Base-by-base conservation (phyloP, 2,888 invertebrate genomes). In the Alviniconcha strummeri region DNA sequence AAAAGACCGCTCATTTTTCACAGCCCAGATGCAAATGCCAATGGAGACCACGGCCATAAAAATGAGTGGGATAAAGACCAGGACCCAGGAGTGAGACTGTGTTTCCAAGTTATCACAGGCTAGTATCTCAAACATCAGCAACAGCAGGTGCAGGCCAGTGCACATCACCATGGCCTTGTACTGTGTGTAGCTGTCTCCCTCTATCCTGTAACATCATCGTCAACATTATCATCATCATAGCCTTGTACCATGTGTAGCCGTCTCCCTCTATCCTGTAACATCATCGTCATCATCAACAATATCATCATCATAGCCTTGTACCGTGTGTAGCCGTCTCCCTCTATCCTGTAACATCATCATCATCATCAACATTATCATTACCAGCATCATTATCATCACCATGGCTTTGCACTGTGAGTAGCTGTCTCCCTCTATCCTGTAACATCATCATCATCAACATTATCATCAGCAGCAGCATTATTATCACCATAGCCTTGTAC, bases 141-240 rank as follows among this genome's bases (percentile, higher is more conserved):
- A 95, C 89, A 99, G 97, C 86, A 99, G 95, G 94, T 99, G 99
- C 91, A 99, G 95, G 77, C 98, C 97, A 89, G 98, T 95, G 86
- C 98, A 98, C 93, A 99, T 98, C 85, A 99, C 95, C 99, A 99
- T 99, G 19, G 98, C 98, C 94, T 98, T 98, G 94, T 98, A 99
- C 94, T 99, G 99, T 71, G 98, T 96, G 93, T 98, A 98, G 8
- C 98, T 97, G 94, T 98, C 98, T 88, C 97, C 97, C 95, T 99
- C 99, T 90, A 98, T 95, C 93, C 99, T 97, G 94, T 80, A 95
- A 36, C 2, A 2, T 7, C 75, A 15, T 4, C 4, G 15, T 54
- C 54, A 52, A 15, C 95, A 52, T 71, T 13, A 57, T 54, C 69
- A 36, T 82, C 55, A 82, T 60, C 99, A 99, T 99, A 19, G 98